Base-by-base conservation (phyloP, 2,888 invertebrate genomes). In the Brassicogethes aeneus region DNA sequence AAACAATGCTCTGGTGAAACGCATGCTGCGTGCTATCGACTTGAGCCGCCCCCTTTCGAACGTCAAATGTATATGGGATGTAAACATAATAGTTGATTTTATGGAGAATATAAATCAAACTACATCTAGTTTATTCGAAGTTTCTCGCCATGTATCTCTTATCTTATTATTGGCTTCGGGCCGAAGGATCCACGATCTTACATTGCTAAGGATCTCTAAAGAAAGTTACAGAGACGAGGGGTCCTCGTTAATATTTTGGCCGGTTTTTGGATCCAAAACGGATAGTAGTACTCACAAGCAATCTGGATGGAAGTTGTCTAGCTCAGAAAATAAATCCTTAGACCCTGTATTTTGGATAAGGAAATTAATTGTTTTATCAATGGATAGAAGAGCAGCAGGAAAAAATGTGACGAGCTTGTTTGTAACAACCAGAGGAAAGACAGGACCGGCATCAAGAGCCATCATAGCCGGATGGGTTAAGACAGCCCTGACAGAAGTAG, bases 131-230 rank as follows among this genome's bases (percentile, higher is more conserved):
- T 12, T 40, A 1, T 46, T 46, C 17, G 13, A 44, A 30, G 30
- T 52, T 10, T 23, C 50, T 16, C 37, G 48, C 3, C 40, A 41
- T 16, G 30, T 36, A n/a, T 34, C 46, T 8, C 32, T 46, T 17
- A 30, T 49, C 15, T 37, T 53, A 13, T 34, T 53, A 31, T 36
- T 52, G 13, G 44, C 47, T 5, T 45, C 48, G 2, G 51, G 53
- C 16, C 38, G 51, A 38, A 43, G 54, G 34, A 41, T 53, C 8
- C 49, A 55, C 36, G 53, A 53, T 36, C 37, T 55, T 17, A 52
- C 53, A 2, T 41, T 53, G n/a, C 36, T 53, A 16, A 29, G 16
- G n/a, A 23, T 23, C 23, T 5, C 5, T 23, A 23, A 10, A 7
- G 10, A 23, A 10, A 23, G 23, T 10, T 7, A 7, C 7, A 23